Percentiles rank a stretch among this genome's conserved stretches.
phyloP scores from a whole-genome alignment of 2,797 vertebrate genomes.

The Platalea minor region DNA sequence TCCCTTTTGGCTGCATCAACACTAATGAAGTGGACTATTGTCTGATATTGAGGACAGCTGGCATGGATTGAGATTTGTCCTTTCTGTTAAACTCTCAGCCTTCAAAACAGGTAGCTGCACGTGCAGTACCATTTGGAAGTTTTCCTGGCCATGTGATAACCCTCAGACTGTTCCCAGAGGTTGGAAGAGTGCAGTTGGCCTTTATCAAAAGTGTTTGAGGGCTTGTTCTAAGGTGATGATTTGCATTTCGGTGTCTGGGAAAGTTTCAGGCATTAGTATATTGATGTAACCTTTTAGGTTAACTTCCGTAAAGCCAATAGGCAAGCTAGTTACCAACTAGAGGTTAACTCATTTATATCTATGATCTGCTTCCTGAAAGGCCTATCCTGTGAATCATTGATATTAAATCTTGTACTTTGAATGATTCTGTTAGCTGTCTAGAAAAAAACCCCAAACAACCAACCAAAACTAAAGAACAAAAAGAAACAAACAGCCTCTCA shows the following conservation, averaged over 20 bases:
- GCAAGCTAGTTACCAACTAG: not conserved
- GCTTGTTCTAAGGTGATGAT: not conserved
- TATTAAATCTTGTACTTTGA: not conserved
- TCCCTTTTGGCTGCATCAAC: not conserved
- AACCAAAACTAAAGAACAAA: not conserved
- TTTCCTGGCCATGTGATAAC: not conserved
- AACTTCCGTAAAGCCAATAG: not conserved
- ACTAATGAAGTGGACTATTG: not conserved
- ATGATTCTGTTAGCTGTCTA: not conserved
- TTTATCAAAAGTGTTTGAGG: not conserved
- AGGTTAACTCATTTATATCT: not conserved
- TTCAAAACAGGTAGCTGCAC: conserved; percentile 26
- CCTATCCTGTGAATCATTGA: not conserved
- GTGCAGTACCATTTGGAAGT: not conserved
- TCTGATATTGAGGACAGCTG: conserved; percentile 13
- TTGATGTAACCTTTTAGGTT: not conserved
- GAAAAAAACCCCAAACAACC: not conserved
- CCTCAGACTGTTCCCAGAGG: not conserved
- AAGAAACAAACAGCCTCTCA: not conserved
- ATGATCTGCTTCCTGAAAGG: not conserved
- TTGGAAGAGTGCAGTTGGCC: not conserved
- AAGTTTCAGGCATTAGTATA: not conserved
- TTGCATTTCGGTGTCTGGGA: not conserved
- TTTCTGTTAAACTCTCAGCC: not conserved
- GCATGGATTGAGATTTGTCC: not conserved